Evolutionary conservation across 2,797 vertebrate species (phyloP).

Genomic region (Ptychobarbus kaznakovi): DNA sequence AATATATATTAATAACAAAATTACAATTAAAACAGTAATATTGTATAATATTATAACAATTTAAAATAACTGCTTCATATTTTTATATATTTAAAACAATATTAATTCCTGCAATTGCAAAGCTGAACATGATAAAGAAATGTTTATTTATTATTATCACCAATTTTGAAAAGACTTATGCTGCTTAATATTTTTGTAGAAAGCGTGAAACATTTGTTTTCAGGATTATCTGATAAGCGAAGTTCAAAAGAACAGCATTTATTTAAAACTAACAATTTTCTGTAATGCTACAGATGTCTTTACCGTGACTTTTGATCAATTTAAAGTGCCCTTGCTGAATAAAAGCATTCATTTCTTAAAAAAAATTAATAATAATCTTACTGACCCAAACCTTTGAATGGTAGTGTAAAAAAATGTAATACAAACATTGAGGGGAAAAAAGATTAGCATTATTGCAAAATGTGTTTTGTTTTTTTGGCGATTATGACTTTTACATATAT

Average conservation of each 20-base stretch:
- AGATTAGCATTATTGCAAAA: too few species aligned
- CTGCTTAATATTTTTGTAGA: not conserved
- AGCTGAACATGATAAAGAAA: not conserved
- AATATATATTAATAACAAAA: not conserved
- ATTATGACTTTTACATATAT: not conserved
- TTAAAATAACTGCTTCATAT: not conserved
- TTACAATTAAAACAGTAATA: not conserved
- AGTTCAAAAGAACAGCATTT: not conserved
- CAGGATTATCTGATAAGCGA: not conserved
- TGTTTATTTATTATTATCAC: not conserved
- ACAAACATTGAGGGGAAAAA: too few species aligned
- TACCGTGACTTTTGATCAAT: too few species aligned
- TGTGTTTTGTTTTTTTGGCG: too few species aligned
- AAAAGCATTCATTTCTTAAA: too few species aligned
- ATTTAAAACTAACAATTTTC: not conserved
- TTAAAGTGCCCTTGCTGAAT: too few species aligned
- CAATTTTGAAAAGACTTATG: not conserved
- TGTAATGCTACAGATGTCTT: not conserved
- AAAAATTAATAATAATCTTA: too few species aligned
- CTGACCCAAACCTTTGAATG: too few species aligned
- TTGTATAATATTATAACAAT: not conserved
- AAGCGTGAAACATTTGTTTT: not conserved
- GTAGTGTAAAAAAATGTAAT: too few species aligned
- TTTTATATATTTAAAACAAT: not conserved
- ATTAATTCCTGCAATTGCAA: not conserved